phyloP scores from a whole-genome alignment of 2,888 invertebrate genomes.

The Agrotis puta region DNA sequence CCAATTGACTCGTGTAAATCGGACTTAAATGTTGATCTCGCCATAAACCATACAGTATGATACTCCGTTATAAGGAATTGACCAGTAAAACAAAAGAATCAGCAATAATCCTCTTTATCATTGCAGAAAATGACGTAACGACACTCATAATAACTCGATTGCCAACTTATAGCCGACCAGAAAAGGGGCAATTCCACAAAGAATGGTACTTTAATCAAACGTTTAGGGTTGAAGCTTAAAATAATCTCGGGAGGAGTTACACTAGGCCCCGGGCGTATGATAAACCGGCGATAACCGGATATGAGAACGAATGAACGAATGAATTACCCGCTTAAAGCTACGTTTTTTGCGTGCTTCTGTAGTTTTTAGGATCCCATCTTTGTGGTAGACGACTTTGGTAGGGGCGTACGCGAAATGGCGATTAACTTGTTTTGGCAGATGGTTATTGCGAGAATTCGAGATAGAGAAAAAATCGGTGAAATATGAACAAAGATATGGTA shows the following conservation, averaged over 20 bases:
- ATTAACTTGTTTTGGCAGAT: conserved; percentile 39
- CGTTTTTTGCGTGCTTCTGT: conserved; percentile 83
- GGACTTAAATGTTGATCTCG: no score
- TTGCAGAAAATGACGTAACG: conserved; percentile 28
- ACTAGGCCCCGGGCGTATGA: conserved; percentile 85
- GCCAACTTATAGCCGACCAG: conserved; percentile 46
- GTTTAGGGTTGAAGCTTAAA: conserved; percentile 87
- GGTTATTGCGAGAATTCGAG: not conserved
- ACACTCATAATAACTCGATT: conserved; percentile 57
- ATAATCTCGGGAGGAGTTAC: conserved; percentile 86
- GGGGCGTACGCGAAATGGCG: conserved; percentile 25
- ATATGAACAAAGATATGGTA: not conserved
- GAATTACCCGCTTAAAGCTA: conserved; percentile 87
- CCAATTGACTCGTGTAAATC: no score
- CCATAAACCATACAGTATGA: no score
- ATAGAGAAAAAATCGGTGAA: no score
- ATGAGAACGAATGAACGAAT: conserved; percentile 86
- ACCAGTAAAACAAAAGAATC: conserved; percentile 7
- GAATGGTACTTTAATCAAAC: conserved; percentile 86
- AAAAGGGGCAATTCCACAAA: conserved; percentile 65
- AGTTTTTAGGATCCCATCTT: conserved; percentile 72
- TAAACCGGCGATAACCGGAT: conserved; percentile 89
- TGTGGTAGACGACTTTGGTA: conserved; percentile 54
- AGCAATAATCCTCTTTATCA: not conserved
- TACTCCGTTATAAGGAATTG: not conserved